These are phyloP conservation scores for Leuctra nigra DNA, from an alignment of 2,888 invertebrate genomes.

Conservation along the genomic window DNA sequence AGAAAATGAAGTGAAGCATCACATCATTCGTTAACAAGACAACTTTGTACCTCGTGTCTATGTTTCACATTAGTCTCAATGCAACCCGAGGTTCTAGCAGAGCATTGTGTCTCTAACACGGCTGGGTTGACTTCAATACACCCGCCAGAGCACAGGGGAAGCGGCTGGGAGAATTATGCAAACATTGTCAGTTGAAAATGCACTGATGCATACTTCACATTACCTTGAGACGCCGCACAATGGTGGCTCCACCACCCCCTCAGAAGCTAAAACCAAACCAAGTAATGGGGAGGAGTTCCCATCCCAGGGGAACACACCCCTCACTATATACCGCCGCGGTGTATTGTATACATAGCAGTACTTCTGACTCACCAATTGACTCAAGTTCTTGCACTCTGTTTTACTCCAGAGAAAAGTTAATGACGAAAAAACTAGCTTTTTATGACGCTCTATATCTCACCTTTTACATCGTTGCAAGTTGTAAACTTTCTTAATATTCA, in stretches of 20 bases:
- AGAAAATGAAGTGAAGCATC: not conserved
- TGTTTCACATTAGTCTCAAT: slow-evolving; percentile 3
- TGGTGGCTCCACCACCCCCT: slow-evolving; percentile 7
- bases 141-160: not conserved
- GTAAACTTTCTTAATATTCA: too few species aligned
- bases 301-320: slow-evolving; percentile 23
- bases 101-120: not conserved
- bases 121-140: not conserved
- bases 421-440: too few species aligned
- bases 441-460: too few species aligned
- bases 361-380: too few species aligned
- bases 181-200: slow-evolving; percentile 15
- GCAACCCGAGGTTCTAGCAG: not conserved
- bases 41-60: not conserved
- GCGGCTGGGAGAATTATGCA: slow-evolving; percentile 21
- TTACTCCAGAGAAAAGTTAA: too few species aligned
- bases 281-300: slow-evolving; percentile 20
- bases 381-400: too few species aligned
- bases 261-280: slow-evolving; percentile 13
- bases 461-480: too few species aligned
- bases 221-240: slow-evolving; percentile 19
- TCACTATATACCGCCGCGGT: slow-evolving; percentile 6
- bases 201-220: slow-evolving; percentile 6
- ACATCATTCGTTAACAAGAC: not conserved
- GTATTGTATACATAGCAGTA: too few species aligned